Evolutionary conservation across 2,113 vertebrate species (phyloP).

Genomic region (Ginglymostoma cirratum): DNA sequence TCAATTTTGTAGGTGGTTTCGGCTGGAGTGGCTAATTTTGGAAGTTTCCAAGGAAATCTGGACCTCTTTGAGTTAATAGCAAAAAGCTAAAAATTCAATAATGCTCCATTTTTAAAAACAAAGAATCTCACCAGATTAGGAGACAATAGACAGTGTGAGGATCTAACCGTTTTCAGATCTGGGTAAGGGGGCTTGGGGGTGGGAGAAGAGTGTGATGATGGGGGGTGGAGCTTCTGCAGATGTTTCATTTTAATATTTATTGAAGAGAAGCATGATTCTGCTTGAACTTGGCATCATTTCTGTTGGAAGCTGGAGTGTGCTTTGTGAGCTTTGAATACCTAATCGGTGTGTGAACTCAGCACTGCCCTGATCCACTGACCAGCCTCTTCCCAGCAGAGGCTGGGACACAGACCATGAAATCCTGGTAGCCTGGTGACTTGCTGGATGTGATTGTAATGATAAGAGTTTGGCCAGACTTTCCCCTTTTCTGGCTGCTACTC

Average conservation of each 20-base stretch:
- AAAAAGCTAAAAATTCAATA: constrained; percentile 14
- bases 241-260: constrained; percentile 49
- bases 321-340: constrained; percentile 39
- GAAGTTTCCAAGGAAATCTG: background rate
- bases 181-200: background rate
- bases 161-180: background rate
- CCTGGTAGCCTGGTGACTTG: constrained; percentile 42
- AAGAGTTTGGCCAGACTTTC: constrained; percentile 31
- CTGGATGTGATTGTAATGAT: constrained; percentile 44
- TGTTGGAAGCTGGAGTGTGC: constrained; percentile 12
- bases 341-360: constrained; percentile 18
- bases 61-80: background rate
- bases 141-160: constrained; percentile 21
- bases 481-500: background rate
- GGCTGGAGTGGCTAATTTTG: background rate
- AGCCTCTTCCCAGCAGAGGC: constrained; percentile 10
- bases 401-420: constrained; percentile 40
- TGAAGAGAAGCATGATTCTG: constrained; percentile 42
- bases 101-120: background rate
- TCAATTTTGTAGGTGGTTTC: background rate
- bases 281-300: constrained; percentile 20
- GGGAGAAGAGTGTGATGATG: background rate
- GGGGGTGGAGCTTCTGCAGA: constrained; percentile 42
- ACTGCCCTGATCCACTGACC: constrained; percentile 1
- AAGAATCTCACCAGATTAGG: background rate